Conservation (phyloP, 2,888 invertebrate species). For the Alentia gelatinosa region DNA sequence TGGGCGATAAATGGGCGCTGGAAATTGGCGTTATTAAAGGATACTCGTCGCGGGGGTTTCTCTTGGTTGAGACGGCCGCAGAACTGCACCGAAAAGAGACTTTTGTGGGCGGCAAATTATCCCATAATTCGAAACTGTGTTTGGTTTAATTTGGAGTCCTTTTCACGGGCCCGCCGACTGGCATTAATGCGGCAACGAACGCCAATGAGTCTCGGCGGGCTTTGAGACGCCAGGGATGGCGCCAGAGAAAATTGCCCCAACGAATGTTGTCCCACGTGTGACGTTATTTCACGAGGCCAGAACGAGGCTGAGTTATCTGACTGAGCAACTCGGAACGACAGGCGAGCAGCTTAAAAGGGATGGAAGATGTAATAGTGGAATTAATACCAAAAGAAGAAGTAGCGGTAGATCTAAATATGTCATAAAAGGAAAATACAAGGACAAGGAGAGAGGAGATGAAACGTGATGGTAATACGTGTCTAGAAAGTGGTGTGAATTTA, state of each 20-base stretch:
- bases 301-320: not conserved
- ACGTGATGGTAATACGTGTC: no score
- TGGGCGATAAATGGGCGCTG: not conserved
- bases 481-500: no score
- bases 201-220: not conserved
- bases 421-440: no score
- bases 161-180: not conserved
- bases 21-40: slow-evolving; percentile 20
- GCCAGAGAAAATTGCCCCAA: not conserved
- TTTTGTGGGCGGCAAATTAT: slow-evolving; percentile 3
- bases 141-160: not conserved
- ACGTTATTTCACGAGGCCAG: not conserved
- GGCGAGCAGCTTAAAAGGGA: no score
- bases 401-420: no score
- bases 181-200: not conserved
- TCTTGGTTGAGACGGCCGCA: not conserved
- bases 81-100: not conserved
- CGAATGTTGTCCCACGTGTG: not conserved
- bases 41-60: not conserved
- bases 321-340: not conserved
- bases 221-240: not conserved
- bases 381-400: no score
- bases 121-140: slow-evolving; percentile 13
- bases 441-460: no score
- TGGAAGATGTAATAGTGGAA: no score